A percentile compares a stretch with the other conserved stretches of the same genome.
These are phyloP conservation scores for Babyrousa celebensis DNA, from an alignment of 2,797 vertebrate genomes.

Conservation along the genomic window DNA sequence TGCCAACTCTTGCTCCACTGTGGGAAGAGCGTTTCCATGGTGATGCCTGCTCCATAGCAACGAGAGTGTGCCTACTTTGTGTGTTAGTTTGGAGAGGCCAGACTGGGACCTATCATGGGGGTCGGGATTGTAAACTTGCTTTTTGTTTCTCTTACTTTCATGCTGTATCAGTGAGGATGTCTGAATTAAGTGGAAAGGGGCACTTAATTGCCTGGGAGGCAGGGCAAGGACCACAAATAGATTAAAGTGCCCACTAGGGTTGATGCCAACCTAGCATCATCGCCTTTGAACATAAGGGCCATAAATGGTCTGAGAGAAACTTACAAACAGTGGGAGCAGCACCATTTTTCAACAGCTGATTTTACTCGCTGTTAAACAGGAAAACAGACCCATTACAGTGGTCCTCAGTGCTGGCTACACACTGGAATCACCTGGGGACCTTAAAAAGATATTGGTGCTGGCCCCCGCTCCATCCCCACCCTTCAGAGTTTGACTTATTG, in stretches of 20 bases:
- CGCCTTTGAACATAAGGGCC: neutral
- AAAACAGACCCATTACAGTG: neutral
- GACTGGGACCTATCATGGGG: neutral
- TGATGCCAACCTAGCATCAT: neutral
- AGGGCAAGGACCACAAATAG: neutral
- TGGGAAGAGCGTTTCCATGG: conserved; percentile 1
- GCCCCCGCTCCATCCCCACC: too few relatives aligned
- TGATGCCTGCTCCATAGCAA: neutral
- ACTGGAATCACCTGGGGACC: neutral
- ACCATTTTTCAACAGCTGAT: neutral
- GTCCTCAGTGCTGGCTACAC: too few relatives aligned
- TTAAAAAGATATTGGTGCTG: neutral
- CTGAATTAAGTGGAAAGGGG: neutral
- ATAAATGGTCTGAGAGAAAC: neutral
- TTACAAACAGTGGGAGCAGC: too few relatives aligned
- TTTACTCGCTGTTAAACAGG: neutral
- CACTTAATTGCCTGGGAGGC: neutral
- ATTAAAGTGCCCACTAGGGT: neutral
- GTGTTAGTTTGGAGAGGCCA: neutral
- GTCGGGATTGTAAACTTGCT: neutral
- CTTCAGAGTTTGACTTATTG: neutral
- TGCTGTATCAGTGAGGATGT: neutral
- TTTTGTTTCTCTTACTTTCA: neutral
- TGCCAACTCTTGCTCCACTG: neutral
- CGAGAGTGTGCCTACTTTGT: rapidly evolving